Evolutionary conservation across 2,113 vertebrate genomes (phyloP).

Genomic region (Corythoichthys haematopterus): DNA sequence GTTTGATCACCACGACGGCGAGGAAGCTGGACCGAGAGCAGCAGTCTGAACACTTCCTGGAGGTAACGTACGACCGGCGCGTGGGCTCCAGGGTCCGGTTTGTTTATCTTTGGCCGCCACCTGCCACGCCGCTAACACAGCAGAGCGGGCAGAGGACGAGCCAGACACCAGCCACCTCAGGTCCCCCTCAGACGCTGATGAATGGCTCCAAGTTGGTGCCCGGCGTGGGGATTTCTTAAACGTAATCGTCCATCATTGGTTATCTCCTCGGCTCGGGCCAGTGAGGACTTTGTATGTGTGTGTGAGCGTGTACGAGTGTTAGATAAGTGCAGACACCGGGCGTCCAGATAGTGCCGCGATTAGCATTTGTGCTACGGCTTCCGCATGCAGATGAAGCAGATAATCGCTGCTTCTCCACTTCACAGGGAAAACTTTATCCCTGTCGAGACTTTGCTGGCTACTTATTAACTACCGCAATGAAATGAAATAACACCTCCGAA

Average conservation of each 20-base stretch:
- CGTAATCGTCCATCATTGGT: conserved; percentile 67
- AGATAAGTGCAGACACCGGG: conserved; percentile 60
- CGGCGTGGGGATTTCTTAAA: conserved; percentile 54
- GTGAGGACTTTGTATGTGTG: conserved; percentile 44
- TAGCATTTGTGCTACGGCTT: conserved; percentile 54
- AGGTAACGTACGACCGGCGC: conserved; percentile 74
- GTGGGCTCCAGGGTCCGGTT: conserved; percentile 19
- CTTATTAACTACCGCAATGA: conserved; percentile 42
- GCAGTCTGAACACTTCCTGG: conserved; percentile 94
- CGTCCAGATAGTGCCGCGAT: conserved; percentile 61
- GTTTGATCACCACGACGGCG: conserved; percentile 91
- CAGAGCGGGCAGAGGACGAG: conserved; percentile 50
- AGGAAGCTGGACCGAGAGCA: conserved; percentile 96
- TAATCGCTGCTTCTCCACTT: conserved; percentile 56
- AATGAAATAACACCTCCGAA: conserved; percentile 37
- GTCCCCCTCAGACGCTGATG: conserved; percentile 59
- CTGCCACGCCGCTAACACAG: conserved; percentile 55
- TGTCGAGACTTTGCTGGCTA: conserved; percentile 24
- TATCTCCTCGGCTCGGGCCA: conserved; percentile 55
- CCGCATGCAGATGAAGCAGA: conserved; percentile 66
- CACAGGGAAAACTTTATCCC: conserved; percentile 45
- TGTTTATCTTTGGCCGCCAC: conserved; percentile 56
- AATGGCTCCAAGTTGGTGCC: conserved; percentile 53
- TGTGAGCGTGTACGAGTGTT: conserved; percentile 43
- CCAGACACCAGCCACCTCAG: conserved; percentile 48